Conservation (phyloP, 2,888 invertebrate species). For the Argynnis bischoffii region DNA sequence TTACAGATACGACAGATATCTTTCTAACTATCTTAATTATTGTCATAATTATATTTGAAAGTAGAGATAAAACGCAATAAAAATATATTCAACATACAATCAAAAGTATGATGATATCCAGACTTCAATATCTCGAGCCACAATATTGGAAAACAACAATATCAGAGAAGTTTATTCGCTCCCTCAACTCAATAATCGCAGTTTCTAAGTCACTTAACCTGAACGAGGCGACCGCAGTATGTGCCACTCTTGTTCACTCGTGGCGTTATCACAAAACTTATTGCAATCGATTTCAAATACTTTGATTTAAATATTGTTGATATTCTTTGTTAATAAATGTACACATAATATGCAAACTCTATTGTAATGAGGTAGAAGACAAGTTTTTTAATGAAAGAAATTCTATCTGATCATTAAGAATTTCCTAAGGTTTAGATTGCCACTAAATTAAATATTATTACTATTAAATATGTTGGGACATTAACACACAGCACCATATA, state of each 20-base stretch:
- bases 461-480: too few species aligned
- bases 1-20: neutral
- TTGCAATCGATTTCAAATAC: conserved; percentile 2
- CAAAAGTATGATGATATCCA: conserved; percentile 6
- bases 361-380: too few species aligned
- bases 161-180: conserved; percentile 44
- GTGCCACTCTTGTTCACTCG: conserved; percentile 13
- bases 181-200: conserved; percentile 58
- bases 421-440: too few species aligned
- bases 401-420: too few species aligned
- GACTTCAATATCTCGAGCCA: conserved; percentile 20
- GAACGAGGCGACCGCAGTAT: conserved; percentile 46
- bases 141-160: conserved; percentile 44
- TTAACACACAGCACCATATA: too few species aligned
- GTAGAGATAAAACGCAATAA: neutral
- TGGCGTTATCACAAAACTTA: conserved; percentile 12
- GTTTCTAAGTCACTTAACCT: conserved; percentile 64
- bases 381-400: too few species aligned
- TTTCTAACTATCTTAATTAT: neutral
- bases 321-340: too few species aligned
- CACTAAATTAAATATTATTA: too few species aligned
- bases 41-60: neutral
- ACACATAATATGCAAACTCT: too few species aligned
- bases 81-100: neutral
- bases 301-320: neutral